A percentile compares a stretch with the other conserved stretches of the same genome.
These are phyloP conservation scores for Octopus sinensis DNA, from an alignment of 1,140 invertebrate genomes.

Conservation along the genomic window DNA sequence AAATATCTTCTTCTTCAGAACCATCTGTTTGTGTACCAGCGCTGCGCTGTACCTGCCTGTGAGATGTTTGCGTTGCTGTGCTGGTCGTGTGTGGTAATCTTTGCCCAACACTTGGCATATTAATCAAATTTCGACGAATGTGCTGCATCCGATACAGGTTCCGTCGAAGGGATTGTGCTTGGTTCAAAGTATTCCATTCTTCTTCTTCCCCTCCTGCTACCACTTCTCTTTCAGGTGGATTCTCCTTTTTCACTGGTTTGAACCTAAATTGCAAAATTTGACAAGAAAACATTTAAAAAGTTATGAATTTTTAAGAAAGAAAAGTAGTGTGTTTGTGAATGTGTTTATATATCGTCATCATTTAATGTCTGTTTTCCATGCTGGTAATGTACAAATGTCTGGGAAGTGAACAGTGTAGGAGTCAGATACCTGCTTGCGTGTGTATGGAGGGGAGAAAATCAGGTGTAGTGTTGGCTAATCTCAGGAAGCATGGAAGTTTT, in stretches of 20 bases:
- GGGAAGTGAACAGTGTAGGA: no score
- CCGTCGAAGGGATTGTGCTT: not conserved
- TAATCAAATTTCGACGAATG: constrained; percentile 3
- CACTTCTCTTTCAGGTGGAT: not conserved
- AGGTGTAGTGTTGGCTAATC: no score
- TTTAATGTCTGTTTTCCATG: no score
- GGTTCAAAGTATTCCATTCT: constrained; percentile 3
- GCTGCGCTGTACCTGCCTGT: constrained; percentile 30
- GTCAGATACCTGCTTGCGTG: no score
- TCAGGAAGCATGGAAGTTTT: no score
- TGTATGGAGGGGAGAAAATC: no score
- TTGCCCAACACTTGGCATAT: constrained; percentile 15
- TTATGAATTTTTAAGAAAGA: no score
- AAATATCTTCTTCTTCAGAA: not conserved
- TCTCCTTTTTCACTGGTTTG: constrained; percentile 7
- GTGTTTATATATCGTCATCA: no score
- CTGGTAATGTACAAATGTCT: no score
- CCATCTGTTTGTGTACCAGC: constrained; percentile 35
- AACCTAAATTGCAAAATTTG: not conserved
- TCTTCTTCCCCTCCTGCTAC: not conserved
- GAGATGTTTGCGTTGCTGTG: constrained; percentile 37
- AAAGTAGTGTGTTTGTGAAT: no score
- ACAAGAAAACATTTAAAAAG: no score
- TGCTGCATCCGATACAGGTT: not conserved
- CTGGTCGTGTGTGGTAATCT: constrained; percentile 19